Evolutionary conservation across 2,797 vertebrate genomes (phyloP).

Genomic region (Syndactyla subalaris): DNA sequence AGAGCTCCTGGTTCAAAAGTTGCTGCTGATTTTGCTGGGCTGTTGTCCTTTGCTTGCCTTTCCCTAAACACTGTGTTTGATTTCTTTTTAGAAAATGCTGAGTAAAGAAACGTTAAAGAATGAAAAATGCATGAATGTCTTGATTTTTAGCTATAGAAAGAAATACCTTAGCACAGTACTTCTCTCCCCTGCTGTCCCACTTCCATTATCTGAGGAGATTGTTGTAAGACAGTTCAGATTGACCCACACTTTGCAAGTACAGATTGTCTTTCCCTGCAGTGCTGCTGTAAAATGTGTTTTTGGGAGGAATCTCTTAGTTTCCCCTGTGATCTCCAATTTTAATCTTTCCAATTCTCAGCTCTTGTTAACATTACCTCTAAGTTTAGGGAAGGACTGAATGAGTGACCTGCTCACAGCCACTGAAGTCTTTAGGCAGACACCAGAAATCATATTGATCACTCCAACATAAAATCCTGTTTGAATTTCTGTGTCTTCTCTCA

Average conservation of each 20-base stretch:
- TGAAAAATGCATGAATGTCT: neutral
- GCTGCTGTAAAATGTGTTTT: neutral
- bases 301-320: neutral
- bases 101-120: neutral
- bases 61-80: neutral
- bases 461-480: neutral
- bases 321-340: neutral
- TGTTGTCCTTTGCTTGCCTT: neutral
- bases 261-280: neutral
- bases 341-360: neutral
- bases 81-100: neutral
- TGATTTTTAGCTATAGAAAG: fast-evolving
- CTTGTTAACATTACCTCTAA: neutral
- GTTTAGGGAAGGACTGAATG: neutral
- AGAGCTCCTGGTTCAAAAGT: neutral
- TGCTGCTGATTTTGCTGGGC: neutral
- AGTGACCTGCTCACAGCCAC: neutral
- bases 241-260: neutral
- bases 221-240: neutral
- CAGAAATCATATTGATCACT: neutral
- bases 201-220: neutral
- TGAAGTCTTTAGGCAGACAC: neutral
- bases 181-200: neutral
- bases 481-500: neutral
- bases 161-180: neutral